phyloP scores from a whole-genome alignment of 2,797 vertebrate species.

The Propithecus perrieri region DNA sequence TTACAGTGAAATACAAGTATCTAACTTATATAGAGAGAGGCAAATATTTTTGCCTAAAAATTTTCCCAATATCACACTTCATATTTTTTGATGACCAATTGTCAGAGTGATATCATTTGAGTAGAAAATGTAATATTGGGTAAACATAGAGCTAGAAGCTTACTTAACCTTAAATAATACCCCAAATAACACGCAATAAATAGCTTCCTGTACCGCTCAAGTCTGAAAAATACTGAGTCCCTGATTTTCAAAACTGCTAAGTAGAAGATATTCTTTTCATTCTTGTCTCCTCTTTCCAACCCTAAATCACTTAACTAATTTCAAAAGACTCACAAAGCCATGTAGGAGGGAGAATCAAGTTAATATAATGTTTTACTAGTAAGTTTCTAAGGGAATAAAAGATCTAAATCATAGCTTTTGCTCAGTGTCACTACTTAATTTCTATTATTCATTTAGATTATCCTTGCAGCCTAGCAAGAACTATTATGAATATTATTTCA shows the following conservation, averaged over 20 bases:
- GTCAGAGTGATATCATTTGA: not conserved
- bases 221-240: not conserved
- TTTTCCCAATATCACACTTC: not conserved
- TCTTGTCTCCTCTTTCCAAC: not conserved
- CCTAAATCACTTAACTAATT: not conserved
- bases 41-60: not conserved
- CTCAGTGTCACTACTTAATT: not conserved
- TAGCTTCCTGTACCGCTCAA: not conserved
- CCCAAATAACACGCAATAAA: not conserved
- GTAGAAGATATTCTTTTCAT: not conserved
- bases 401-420: not conserved
- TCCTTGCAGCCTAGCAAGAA: not conserved
- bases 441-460: not conserved
- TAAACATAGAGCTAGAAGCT: not conserved
- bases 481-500: conserved; percentile 16
- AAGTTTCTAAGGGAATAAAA: not conserved
- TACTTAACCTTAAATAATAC: not conserved
- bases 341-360: not conserved
- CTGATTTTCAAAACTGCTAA: not conserved
- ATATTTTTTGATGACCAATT: not conserved
- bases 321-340: not conserved
- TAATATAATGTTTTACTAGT: not conserved
- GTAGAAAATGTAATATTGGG: not conserved
- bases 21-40: not conserved
- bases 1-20: not conserved